phyloP scores from a whole-genome alignment of 2,113 vertebrate species.

The Uria aalge region DNA sequence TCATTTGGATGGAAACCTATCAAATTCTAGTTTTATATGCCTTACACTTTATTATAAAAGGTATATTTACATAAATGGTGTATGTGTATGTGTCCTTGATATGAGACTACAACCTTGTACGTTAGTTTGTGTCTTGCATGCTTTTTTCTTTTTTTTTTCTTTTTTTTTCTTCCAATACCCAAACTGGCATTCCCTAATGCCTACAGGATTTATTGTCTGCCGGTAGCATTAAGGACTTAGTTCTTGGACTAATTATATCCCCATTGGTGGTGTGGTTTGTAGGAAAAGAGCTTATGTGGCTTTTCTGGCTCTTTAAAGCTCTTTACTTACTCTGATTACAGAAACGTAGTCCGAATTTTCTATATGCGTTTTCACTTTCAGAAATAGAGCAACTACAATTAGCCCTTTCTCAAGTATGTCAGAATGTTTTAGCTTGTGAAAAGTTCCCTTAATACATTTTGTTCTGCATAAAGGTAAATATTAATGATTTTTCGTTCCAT shows the following conservation, averaged over 20 bases:
- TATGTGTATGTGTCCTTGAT: constrained; percentile 48
- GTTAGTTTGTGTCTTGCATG: constrained; percentile 43
- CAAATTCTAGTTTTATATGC: constrained; percentile 61
- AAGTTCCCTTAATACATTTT: not conserved
- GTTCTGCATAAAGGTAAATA: not conserved
- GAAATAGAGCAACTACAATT: not conserved
- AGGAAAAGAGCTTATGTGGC: not conserved
- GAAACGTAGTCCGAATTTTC: not conserved
- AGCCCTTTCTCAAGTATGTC: not conserved
- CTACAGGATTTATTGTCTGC: not conserved
- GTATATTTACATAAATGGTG: constrained; percentile 27
- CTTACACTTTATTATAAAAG: constrained; percentile 57
- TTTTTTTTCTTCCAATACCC: not conserved
- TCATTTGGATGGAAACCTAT: constrained; percentile 49
- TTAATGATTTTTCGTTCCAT: fast-evolving
- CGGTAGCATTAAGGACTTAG: not conserved
- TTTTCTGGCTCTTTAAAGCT: not conserved
- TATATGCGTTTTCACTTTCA: not conserved
- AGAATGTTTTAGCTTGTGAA: not conserved
- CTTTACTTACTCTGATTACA: not conserved
- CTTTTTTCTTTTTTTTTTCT: not conserved
- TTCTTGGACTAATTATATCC: not conserved
- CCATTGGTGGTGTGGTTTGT: not conserved
- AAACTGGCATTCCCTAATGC: not conserved
- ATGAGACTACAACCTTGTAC: not conserved